A percentile compares a stretch with the other conserved stretches of the same genome.
Evolutionary conservation across 2,888 invertebrate genomes (phyloP).

Genomic region (Himalopsyche japonica): DNA sequence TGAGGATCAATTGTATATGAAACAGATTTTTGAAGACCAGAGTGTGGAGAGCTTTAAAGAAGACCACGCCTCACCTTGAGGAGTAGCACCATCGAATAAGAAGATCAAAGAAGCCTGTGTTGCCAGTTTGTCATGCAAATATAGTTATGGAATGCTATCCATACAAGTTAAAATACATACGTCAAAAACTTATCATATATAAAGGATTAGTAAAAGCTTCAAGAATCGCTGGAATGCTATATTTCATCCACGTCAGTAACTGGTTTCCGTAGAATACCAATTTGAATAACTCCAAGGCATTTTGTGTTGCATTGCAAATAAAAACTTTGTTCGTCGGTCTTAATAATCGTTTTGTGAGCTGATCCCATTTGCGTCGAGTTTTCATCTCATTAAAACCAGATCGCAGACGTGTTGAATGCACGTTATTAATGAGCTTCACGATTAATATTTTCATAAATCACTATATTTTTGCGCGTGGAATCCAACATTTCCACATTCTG

Average conservation of each 20-base stretch:
- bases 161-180: too few species aligned
- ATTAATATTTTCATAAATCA: not conserved
- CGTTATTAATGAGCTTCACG: not conserved
- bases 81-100: too few species aligned
- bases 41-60: too few species aligned
- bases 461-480: not conserved
- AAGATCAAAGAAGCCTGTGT: too few species aligned
- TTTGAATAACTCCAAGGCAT: conserved; percentile 36
- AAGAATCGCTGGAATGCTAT: not conserved
- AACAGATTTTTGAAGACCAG: too few species aligned
- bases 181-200: too few species aligned
- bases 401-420: not conserved
- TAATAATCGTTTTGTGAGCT: not conserved
- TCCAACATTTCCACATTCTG: not conserved
- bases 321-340: not conserved
- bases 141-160: too few species aligned
- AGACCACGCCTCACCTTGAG: too few species aligned
- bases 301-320: not conserved
- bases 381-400: not conserved
- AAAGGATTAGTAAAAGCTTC: not conserved
- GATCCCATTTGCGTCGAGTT: not conserved
- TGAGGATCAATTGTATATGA: too few species aligned
- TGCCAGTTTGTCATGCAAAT: too few species aligned
- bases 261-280: conserved; percentile 26
- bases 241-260: conserved; percentile 17